phyloP scores from a whole-genome alignment of 2,797 vertebrate species.

The Aphelocoma californica region DNA sequence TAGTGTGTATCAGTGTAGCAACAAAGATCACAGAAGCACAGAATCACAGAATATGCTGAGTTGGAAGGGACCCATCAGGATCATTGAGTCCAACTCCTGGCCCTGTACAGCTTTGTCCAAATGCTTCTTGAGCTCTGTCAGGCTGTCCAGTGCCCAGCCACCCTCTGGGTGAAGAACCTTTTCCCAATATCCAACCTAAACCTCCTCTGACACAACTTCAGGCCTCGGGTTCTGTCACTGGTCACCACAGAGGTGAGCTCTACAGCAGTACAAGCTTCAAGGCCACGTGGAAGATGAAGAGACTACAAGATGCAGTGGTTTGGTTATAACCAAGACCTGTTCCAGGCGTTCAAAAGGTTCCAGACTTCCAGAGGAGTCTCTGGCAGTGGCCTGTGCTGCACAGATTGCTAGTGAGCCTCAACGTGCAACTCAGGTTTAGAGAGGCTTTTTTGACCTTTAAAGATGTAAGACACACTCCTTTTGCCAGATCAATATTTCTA shows the following conservation, averaged over 20 bases:
- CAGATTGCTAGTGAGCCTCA: neutral
- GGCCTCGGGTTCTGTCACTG: fast-evolving
- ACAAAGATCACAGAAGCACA: neutral
- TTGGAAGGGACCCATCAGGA: neutral
- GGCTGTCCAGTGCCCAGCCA: neutral
- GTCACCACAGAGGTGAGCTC: neutral
- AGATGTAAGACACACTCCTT: neutral
- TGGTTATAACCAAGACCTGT: neutral
- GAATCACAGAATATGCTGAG: neutral
- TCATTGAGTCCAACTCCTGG: neutral
- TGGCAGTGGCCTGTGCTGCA: neutral
- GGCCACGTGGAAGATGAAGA: neutral
- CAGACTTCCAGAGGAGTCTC: neutral
- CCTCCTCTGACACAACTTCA: neutral
- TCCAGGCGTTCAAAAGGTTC: neutral
- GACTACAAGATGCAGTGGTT: neutral
- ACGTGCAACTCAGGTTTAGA: neutral
- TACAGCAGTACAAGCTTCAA: neutral
- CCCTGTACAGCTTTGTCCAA: neutral
- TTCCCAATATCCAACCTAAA: neutral
- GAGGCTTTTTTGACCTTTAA: neutral
- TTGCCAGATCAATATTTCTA: neutral
- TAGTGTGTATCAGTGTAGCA: neutral
- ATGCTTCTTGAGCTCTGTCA: fast-evolving
- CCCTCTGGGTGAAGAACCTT: neutral